A percentile compares a stretch with the other conserved stretches of the same genome.
phyloP scores from a whole-genome alignment of 1,140 invertebrate genomes.

The Ditylenchus dipsaci region DNA sequence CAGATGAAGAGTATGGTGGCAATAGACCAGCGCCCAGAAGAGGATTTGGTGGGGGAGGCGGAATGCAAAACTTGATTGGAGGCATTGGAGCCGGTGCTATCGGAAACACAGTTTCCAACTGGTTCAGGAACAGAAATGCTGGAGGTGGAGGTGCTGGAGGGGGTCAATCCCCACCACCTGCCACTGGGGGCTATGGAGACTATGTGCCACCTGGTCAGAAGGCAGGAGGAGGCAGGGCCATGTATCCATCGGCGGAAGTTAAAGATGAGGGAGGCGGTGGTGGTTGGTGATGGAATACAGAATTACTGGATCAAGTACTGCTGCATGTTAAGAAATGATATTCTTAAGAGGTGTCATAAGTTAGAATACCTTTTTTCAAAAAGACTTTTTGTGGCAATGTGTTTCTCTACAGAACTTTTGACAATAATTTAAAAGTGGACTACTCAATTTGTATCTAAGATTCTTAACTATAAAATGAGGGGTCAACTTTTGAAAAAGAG shows the following conservation, averaged over 20 bases:
- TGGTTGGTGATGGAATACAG: slow-evolving; percentile 9
- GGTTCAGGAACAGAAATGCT: background rate
- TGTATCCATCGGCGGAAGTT: slow-evolving; percentile 14
- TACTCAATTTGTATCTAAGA: no score
- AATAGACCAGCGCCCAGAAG: slow-evolving; percentile 2
- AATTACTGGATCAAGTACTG: no score
- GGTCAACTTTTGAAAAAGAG: no score
- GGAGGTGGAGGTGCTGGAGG: background rate
- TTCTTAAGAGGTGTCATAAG: no score
- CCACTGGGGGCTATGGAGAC: background rate
- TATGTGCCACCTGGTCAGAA: slow-evolving; percentile 6
- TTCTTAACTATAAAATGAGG: no score
- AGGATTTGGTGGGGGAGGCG: slow-evolving; percentile 1
- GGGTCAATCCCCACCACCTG: background rate
- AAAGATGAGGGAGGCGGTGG: slow-evolving; percentile 25
- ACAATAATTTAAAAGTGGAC: no score
- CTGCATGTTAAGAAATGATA: no score
- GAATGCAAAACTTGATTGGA: slow-evolving; percentile 2
- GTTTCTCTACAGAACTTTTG: no score
- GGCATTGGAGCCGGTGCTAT: slow-evolving; percentile 13
- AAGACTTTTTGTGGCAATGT: no score
- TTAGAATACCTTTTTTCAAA: no score
- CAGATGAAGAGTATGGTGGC: background rate
- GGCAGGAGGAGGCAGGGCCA: background rate
- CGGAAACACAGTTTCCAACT: slow-evolving; percentile 5